phyloP scores from a whole-genome alignment of 2,113 vertebrate species.

The Podarcis cretensis region DNA sequence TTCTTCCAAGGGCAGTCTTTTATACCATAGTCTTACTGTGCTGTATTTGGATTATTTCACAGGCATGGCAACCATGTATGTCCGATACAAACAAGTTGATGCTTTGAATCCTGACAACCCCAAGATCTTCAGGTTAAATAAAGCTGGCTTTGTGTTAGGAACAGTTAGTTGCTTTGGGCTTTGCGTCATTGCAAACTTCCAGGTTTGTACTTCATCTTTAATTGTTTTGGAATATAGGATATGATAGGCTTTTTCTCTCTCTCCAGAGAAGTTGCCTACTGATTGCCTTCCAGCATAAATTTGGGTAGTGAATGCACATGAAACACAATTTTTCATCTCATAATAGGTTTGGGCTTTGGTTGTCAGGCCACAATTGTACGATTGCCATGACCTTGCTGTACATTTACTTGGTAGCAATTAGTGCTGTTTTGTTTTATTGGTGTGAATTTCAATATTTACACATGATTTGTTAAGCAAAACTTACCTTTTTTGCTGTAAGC shows the following conservation, averaged over 20 bases:
- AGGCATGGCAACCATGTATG: slow-evolving; percentile 89
- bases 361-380: not conserved
- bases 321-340: not conserved
- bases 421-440: not conserved
- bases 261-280: too few species aligned
- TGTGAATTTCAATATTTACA: not conserved
- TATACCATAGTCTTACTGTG: slow-evolving; percentile 11
- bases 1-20: not conserved
- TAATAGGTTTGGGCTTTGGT: not conserved
- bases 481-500: not conserved
- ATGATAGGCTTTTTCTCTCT: not conserved
- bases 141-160: slow-evolving; percentile 81
- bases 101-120: slow-evolving; percentile 74
- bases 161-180: slow-evolving; percentile 88
- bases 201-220: slow-evolving; percentile 75
- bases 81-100: slow-evolving; percentile 90
- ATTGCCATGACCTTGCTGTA: not conserved
- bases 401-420: not conserved
- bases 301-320: not conserved
- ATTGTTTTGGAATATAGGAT: not conserved
- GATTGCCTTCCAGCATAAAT: not conserved
- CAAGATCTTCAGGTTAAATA: slow-evolving; percentile 77
- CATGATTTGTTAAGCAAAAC: too few species aligned
- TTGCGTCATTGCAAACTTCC: slow-evolving; percentile 91
- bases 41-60: slow-evolving; percentile 33